A percentile compares a stretch with the other conserved stretches of the same genome.
Conservation (phyloP, 2,888 invertebrate species). For the Trypoxylon attenuatum region DNA sequence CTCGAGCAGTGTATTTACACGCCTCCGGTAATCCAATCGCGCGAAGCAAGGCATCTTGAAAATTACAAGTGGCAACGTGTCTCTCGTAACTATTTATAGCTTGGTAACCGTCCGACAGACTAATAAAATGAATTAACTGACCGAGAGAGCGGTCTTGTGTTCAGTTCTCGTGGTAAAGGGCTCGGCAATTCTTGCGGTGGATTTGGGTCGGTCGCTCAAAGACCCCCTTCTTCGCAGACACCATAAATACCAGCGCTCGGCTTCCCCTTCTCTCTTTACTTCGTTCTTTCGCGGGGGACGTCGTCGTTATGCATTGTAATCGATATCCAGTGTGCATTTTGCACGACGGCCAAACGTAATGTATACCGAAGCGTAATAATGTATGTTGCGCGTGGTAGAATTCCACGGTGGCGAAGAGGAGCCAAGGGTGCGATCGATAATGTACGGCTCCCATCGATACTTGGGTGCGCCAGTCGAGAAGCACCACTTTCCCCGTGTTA, state of each 20-base stretch:
- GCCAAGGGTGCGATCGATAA: background rate
- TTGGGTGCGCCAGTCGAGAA: background rate
- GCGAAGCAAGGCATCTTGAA: background rate
- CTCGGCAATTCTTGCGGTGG: background rate
- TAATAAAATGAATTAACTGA: too few relatives aligned
- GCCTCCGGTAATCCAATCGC: too few relatives aligned
- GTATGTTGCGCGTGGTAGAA: background rate
- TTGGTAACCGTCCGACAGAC: too few relatives aligned
- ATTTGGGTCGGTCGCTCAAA: background rate
- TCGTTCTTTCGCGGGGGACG: background rate
- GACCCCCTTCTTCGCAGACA: background rate
- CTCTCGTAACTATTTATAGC: constrained; percentile 4
- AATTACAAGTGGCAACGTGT: constrained; percentile 9
- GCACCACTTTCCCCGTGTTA: background rate
- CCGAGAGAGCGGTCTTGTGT: too few relatives aligned
- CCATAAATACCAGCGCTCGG: background rate
- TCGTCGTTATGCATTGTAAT: background rate
- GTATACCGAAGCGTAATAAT: background rate
- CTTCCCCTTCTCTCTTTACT: background rate
- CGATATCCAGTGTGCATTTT: background rate
- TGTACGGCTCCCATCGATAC: background rate
- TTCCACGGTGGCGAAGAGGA: background rate
- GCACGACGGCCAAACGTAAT: background rate
- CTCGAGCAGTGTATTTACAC: too few relatives aligned
- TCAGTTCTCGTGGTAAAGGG: too few relatives aligned